Percentiles rank a stretch among this genome's conserved stretches.
Evolutionary conservation across 2,797 vertebrate genomes (phyloP).

Genomic region (Poecilia picta): DNA sequence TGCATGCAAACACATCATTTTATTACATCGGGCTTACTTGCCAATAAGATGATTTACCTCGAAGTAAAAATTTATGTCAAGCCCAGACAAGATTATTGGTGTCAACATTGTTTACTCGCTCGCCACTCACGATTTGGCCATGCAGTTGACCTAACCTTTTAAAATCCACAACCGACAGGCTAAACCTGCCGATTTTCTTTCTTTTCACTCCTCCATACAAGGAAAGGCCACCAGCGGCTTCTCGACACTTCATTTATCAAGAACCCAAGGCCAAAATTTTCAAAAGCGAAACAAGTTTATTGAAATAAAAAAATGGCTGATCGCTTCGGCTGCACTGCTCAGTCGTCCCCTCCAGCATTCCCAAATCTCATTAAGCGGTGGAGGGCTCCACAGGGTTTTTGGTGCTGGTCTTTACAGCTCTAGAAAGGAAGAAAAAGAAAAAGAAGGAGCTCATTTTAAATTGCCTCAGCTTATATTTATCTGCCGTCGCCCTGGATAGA

Average conservation of each 20-base stretch:
- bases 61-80: slow-evolving; percentile 3
- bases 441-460: slow-evolving; percentile 19
- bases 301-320: slow-evolving; percentile 51
- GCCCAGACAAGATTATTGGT: neutral
- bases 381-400: slow-evolving; percentile 15
- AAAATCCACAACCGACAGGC: slow-evolving; percentile 18
- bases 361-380: slow-evolving; percentile 60
- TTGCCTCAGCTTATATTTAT: slow-evolving; percentile 45
- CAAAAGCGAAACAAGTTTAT: slow-evolving; percentile 49
- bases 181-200: slow-evolving; percentile 54
- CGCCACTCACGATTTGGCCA: neutral
- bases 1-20: neutral
- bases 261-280: slow-evolving; percentile 53
- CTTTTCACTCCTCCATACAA: slow-evolving; percentile 23
- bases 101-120: slow-evolving; percentile 1
- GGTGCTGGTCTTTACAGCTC: slow-evolving; percentile 29
- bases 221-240: slow-evolving; percentile 46
- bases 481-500: slow-evolving; percentile 47
- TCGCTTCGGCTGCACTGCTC: slow-evolving; percentile 43
- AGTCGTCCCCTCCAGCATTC: slow-evolving; percentile 53
- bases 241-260: slow-evolving; percentile 62
- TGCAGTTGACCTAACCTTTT: slow-evolving; percentile 52
- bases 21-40: slow-evolving; percentile 7
- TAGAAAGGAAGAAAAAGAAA: neutral
- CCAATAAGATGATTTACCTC: neutral